Evolutionary conservation across 2,113 vertebrate genomes (phyloP).

Genomic region (Ploceus nigricollis): DNA sequence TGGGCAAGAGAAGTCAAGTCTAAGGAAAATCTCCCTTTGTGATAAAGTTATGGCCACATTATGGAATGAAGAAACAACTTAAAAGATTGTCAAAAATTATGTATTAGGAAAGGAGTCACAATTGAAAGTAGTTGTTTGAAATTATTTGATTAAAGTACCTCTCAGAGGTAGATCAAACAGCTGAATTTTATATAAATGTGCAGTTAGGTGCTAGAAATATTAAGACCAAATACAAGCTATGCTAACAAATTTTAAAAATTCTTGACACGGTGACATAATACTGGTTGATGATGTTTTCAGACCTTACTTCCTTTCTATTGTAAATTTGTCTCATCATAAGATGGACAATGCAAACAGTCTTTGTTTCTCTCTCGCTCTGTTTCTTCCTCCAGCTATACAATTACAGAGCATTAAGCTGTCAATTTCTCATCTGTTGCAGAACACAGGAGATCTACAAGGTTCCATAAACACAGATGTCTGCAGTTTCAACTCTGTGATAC

Average conservation of each 20-base stretch:
- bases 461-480: conserved; percentile 78
- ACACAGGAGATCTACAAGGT: conserved; percentile 79
- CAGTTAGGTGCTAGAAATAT: background rate
- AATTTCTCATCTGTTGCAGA: conserved; percentile 69
- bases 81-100: background rate
- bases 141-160: background rate
- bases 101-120: background rate
- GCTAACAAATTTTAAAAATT: background rate
- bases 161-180: background rate
- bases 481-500: conserved; percentile 76
- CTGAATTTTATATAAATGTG: background rate
- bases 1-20: background rate
- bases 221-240: background rate
- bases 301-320: background rate
- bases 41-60: background rate
- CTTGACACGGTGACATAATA: background rate
- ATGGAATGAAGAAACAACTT: background rate
- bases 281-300: background rate
- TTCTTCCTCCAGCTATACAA: background rate
- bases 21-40: background rate
- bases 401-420: background rate
- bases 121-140: background rate
- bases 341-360: background rate
- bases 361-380: background rate
- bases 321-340: background rate